phyloP scores from a whole-genome alignment of 2,888 invertebrate species.

The Cylindroiulus punctatus region DNA sequence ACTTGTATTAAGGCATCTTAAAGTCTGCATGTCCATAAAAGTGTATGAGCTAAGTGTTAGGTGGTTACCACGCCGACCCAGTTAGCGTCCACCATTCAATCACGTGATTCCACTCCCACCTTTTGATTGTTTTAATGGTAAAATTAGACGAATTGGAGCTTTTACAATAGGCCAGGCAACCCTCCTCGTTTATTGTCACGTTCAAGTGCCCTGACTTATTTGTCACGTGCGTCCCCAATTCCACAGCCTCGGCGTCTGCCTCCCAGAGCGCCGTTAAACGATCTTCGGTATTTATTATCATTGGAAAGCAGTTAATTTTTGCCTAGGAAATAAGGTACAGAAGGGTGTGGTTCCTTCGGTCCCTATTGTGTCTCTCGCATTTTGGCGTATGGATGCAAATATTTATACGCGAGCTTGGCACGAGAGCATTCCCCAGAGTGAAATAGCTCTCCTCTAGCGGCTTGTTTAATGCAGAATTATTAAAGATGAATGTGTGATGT shows the following conservation, averaged over 20 bases:
- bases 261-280: neutral
- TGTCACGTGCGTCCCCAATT: constrained; percentile 5
- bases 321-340: neutral
- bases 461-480: constrained; percentile 20
- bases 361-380: neutral
- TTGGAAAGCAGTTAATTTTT: constrained; percentile 23
- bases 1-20: too few relatives aligned
- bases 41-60: too few relatives aligned
- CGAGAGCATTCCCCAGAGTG: constrained; percentile 10
- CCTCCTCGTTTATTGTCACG: neutral
- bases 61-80: too few relatives aligned
- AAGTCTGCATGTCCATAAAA: too few relatives aligned
- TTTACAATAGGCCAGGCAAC: neutral
- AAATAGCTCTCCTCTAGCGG: neutral
- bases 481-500: constrained; percentile 25
- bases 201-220: neutral
- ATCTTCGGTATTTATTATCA: constrained; percentile 17
- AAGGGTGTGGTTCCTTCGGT: constrained; percentile 27
- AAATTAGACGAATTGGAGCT: neutral
- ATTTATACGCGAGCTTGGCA: constrained; percentile 2
- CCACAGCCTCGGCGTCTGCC: neutral
- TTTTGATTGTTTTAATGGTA: neutral
- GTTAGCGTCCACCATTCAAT: too few relatives aligned
- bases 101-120: neutral
- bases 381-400: constrained; percentile 14